Percentiles rank a stretch among this genome's conserved stretches.
Evolutionary conservation across 2,888 invertebrate species (phyloP).

Genomic region (Willowsia nigromaculata): DNA sequence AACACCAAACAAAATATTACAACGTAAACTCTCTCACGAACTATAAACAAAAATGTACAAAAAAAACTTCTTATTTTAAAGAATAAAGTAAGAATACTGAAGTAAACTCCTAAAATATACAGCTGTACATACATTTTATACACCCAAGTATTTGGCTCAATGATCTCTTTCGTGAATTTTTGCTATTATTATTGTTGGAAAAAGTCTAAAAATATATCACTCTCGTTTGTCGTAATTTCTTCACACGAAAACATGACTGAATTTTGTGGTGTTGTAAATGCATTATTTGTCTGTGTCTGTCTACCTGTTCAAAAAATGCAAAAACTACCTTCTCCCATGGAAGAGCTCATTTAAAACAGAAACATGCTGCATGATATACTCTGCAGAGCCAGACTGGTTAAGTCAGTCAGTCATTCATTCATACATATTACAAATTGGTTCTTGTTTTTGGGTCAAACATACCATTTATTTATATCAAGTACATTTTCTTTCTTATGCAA

Average conservation of each 20-base stretch:
- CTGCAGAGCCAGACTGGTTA: background rate
- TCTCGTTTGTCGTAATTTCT: constrained; percentile 2
- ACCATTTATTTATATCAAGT: constrained; percentile 10
- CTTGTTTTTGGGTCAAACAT: constrained; percentile 46
- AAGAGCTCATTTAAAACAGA: background rate
- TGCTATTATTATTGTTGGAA: constrained; percentile 2
- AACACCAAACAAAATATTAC: background rate
- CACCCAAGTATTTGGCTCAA: constrained; percentile 44
- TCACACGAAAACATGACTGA: background rate
- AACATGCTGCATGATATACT: background rate
- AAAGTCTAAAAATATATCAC: background rate
- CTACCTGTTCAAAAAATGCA: background rate
- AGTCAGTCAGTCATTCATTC: background rate
- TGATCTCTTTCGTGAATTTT: constrained; percentile 49
- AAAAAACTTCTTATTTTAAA: background rate
- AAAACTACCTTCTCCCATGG: background rate
- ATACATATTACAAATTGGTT: constrained; percentile 2
- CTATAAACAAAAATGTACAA: constrained; percentile 1
- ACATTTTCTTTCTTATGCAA: constrained; percentile 27
- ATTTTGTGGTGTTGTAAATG: background rate
- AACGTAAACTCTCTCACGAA: constrained; percentile 14
- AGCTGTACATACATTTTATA: background rate
- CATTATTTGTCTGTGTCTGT: constrained; percentile 12
- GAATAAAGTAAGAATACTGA: background rate
- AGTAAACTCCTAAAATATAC: background rate